Evolutionary conservation across 2,888 invertebrate genomes (phyloP).

Genomic region (Sinotaia quadrata): DNA sequence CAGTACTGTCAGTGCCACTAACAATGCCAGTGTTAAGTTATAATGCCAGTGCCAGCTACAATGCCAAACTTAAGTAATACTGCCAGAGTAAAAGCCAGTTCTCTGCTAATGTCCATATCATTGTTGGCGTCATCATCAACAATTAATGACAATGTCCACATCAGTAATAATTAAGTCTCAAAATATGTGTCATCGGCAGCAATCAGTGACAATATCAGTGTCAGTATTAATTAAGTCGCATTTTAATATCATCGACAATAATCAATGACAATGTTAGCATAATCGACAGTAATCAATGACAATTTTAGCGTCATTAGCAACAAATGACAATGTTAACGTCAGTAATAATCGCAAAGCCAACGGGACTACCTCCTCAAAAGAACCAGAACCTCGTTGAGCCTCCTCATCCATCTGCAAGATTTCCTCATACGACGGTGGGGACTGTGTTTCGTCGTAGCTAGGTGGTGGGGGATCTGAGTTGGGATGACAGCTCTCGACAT

Average conservation of each 20-base stretch:
- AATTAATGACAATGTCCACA: too few relatives aligned
- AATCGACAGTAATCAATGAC: neutral
- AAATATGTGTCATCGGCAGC: too few relatives aligned
- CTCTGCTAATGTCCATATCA: too few relatives aligned
- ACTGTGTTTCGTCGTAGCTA: neutral
- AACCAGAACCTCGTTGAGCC: neutral
- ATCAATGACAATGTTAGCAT: neutral
- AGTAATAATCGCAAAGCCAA: neutral
- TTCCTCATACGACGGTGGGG: slow-evolving; percentile 20
- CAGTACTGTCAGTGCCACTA: too few relatives aligned
- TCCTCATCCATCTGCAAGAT: slow-evolving; percentile 21
- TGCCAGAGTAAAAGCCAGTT: too few relatives aligned
- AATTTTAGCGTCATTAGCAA: neutral
- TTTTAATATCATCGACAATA: neutral
- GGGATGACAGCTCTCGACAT: neutral
- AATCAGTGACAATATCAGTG: neutral
- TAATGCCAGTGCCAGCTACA: too few relatives aligned
- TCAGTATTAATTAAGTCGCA: neutral
- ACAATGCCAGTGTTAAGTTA: too few relatives aligned
- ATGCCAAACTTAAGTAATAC: too few relatives aligned
- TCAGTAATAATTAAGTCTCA: too few relatives aligned
- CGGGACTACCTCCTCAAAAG: neutral
- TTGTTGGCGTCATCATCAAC: too few relatives aligned
- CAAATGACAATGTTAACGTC: neutral
- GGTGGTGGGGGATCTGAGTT: neutral